Conservation (phyloP, 2,888 invertebrate species). For the Cepaea hortensis region DNA sequence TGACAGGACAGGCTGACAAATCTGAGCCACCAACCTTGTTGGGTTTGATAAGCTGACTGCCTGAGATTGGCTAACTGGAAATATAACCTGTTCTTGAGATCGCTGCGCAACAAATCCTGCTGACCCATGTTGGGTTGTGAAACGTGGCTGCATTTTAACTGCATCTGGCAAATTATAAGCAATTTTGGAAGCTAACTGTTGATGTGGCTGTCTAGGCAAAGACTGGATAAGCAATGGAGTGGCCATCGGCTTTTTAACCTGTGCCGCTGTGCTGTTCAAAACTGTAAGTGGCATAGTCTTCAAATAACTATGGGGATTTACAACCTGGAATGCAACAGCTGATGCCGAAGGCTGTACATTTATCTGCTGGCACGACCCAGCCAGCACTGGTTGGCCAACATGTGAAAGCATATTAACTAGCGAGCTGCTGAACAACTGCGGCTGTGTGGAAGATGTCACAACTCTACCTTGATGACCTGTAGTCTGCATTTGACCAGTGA, state of each 20-base stretch:
- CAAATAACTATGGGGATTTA: not conserved
- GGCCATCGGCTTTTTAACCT: not conserved
- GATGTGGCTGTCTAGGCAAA: not conserved
- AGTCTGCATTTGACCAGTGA: not conserved
- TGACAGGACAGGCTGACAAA: not conserved
- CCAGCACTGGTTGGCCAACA: not conserved
- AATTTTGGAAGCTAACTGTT: not conserved
- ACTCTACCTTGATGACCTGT: constrained; percentile 7
- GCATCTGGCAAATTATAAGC: constrained; percentile 4
- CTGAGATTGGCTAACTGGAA: constrained; percentile 11
- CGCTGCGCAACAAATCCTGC: constrained; percentile 17
- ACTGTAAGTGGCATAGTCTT: constrained; percentile 5
- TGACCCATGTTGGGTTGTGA: not conserved
- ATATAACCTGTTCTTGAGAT: constrained; percentile 17
- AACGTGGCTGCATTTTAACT: constrained; percentile 4
- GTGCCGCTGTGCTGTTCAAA: not conserved
- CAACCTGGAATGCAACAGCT: constrained; percentile 7
- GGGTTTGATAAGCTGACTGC: constrained; percentile 3
- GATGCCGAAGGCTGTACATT: not conserved
- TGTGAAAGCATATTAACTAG: not conserved
- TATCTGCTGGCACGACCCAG: not conserved
- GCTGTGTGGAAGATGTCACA: constrained; percentile 5
- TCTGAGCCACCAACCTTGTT: not conserved
- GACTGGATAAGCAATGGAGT: not conserved
- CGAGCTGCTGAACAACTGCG: not conserved